phyloP scores from a whole-genome alignment of 2,888 invertebrate genomes.

The Microctonus hyperodae region DNA sequence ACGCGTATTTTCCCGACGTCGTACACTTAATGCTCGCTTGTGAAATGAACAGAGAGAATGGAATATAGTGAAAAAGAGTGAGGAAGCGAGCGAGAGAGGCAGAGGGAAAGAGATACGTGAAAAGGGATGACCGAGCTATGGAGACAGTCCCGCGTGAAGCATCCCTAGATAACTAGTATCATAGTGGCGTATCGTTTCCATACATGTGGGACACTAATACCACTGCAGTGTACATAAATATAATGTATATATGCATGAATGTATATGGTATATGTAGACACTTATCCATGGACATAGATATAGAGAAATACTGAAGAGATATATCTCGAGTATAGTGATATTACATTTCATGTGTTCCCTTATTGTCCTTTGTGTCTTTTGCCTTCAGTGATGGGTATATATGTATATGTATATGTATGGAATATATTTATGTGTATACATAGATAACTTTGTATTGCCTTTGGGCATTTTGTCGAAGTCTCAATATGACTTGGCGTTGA shows the following conservation, averaged over 20 bases:
- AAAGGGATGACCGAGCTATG: constrained; percentile 34
- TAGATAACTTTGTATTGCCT: background rate
- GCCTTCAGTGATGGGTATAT: background rate
- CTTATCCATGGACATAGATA: no score
- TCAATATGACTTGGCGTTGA: no score
- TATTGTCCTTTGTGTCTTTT: background rate
- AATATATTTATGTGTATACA: background rate
- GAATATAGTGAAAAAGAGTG: constrained; percentile 14
- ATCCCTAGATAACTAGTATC: constrained; percentile 44
- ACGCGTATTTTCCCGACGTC: constrained; percentile 43
- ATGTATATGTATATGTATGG: background rate
- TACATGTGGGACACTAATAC: background rate
- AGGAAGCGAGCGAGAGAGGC: constrained; percentile 8
- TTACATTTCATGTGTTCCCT: constrained; percentile 16
- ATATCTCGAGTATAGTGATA: constrained; percentile 6
- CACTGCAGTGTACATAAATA: background rate
- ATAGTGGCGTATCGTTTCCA: constrained; percentile 32
- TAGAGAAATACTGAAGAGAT: background rate
- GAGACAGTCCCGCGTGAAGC: constrained; percentile 31
- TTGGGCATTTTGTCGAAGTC: background rate
- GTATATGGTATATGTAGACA: no score
- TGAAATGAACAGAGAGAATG: constrained; percentile 44
- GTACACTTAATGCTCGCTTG: constrained; percentile 47
- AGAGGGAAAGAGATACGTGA: constrained; percentile 27
- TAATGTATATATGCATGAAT: background rate